Evolutionary conservation across 2,113 vertebrate genomes (phyloP).

Genomic region (Corythornis vintsioides): DNA sequence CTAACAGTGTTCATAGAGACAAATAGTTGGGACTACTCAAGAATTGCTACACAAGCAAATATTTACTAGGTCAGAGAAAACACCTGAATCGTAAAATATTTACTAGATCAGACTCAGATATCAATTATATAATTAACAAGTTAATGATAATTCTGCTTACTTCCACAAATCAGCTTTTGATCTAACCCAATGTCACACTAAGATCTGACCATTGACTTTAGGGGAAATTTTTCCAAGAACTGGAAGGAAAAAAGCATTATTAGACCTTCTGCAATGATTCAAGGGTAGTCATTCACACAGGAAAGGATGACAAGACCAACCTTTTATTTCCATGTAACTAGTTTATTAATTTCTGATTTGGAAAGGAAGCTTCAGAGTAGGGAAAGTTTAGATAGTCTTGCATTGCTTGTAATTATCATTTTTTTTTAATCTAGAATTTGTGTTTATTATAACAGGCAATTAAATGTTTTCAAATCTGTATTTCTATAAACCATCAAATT

Average conservation of each 20-base stretch:
- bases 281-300: neutral
- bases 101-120: neutral
- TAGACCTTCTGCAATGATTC: neutral
- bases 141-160: neutral
- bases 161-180: neutral
- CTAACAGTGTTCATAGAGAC: neutral
- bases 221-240: neutral
- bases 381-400: neutral
- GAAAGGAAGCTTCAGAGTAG: neutral
- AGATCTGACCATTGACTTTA: neutral
- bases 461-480: neutral
- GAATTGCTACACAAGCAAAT: neutral
- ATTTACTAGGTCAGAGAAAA: neutral
- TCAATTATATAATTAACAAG: neutral
- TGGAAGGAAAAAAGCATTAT: neutral
- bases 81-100: neutral
- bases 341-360: neutral
- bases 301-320: neutral
- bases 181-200: neutral
- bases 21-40: neutral
- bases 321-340: neutral
- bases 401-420: neutral
- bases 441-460: neutral
- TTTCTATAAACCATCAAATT: neutral
- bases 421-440: neutral